Evolutionary conservation across 2,888 invertebrate genomes (phyloP).

Genomic region (Zhuqinia jingwanae): DNA sequence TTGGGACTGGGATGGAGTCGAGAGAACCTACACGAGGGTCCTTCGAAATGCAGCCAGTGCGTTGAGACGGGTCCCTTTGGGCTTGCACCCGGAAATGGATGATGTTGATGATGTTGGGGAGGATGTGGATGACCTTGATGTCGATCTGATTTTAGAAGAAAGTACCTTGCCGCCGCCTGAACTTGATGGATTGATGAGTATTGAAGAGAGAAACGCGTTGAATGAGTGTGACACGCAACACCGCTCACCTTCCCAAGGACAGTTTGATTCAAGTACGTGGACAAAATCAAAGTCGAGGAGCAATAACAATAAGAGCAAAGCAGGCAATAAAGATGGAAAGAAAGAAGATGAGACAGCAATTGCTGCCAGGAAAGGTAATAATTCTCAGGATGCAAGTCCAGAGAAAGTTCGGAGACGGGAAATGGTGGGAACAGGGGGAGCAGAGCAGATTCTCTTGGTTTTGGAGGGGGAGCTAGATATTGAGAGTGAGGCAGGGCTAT

Average conservation of each 20-base stretch:
- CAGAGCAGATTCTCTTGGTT: conserved; percentile 54
- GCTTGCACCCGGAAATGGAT: conserved; percentile 8
- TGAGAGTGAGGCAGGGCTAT: conserved; percentile 65
- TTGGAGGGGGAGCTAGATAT: conserved; percentile 61
- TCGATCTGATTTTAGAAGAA: conserved; percentile 59
- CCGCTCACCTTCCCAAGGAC: background rate
- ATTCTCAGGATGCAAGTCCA: conserved; percentile 68
- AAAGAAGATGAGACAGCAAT: conserved; percentile 52
- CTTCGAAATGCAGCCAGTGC: conserved; percentile 23
- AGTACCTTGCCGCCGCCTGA: conserved; percentile 2
- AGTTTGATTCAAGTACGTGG: conserved; percentile 79
- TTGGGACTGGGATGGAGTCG: conserved; percentile 79
- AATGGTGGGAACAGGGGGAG: background rate
- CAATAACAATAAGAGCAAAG: conserved; percentile 46
- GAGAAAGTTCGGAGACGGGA: conserved; percentile 59
- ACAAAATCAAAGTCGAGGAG: conserved; percentile 76
- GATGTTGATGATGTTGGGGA: background rate
- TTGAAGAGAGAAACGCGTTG: conserved; percentile 49
- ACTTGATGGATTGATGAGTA: background rate
- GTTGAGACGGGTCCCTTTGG: conserved; percentile 4
- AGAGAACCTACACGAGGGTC: conserved; percentile 64
- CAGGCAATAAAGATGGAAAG: conserved; percentile 57
- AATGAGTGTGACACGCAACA: conserved; percentile 32
- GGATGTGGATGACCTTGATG: conserved; percentile 63
- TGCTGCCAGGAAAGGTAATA: conserved; percentile 26